A percentile compares a stretch with the other conserved stretches of the same genome.
Conservation (phyloP, 1,140 invertebrate genomes). For the Ceratitis capitata region DNA sequence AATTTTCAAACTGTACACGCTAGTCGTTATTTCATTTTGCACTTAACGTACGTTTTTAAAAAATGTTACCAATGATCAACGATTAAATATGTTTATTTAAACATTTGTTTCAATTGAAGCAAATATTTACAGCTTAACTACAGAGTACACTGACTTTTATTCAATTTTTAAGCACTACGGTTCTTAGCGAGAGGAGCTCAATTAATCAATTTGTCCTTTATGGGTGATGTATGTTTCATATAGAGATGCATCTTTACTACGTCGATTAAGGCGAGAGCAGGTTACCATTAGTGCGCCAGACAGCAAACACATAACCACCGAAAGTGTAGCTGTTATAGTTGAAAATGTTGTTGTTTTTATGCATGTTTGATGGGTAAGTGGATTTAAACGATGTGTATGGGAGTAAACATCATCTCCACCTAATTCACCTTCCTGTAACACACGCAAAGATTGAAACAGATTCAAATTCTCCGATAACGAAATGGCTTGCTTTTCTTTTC, state of each 20-base stretch:
- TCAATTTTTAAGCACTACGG: neutral
- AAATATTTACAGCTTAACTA: neutral
- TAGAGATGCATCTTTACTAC: slow-evolving; percentile 55
- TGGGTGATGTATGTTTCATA: slow-evolving; percentile 63
- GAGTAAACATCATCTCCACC: slow-evolving; percentile 69
- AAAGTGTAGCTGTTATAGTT: slow-evolving; percentile 76
- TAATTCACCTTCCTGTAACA: slow-evolving; percentile 85
- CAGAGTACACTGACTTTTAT: neutral
- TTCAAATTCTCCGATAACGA: slow-evolving; percentile 84
- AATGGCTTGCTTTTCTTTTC: slow-evolving; percentile 49
- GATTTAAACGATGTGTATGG: slow-evolving; percentile 55
- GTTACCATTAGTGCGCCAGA: slow-evolving; percentile 76
- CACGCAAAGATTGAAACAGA: slow-evolving; percentile 86
- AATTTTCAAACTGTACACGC: neutral
- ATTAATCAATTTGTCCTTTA: slow-evolving; percentile 64
- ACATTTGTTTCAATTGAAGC: too few relatives aligned
- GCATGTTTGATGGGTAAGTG: slow-evolving; percentile 74
- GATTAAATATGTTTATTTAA: too few relatives aligned
- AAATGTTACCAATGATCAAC: too few relatives aligned
- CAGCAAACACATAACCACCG: slow-evolving; percentile 75
- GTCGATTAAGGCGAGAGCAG: slow-evolving; percentile 74
- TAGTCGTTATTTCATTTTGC: neutral
- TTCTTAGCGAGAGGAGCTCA: neutral
- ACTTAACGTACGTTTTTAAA: too few relatives aligned
- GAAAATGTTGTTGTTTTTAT: slow-evolving; percentile 80